Evolutionary conservation across 2,797 vertebrate genomes (phyloP).

Genomic region (Aphelocoma californica): DNA sequence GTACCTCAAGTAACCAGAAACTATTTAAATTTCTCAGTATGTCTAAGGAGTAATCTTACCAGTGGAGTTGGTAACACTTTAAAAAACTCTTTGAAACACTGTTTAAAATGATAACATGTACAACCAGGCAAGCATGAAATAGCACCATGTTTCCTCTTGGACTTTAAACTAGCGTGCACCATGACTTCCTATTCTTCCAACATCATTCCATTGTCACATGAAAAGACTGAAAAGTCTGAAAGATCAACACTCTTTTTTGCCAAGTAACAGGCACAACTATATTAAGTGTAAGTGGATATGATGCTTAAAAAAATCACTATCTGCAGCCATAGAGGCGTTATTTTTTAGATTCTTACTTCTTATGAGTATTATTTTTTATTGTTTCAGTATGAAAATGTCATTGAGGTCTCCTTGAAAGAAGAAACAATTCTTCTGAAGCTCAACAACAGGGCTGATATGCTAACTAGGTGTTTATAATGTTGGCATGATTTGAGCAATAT

Average conservation of each 20-base stretch:
- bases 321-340: fast-evolving
- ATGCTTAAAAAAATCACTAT: background rate
- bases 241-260: background rate
- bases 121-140: background rate
- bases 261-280: background rate
- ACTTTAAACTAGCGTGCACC: background rate
- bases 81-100: background rate
- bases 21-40: no score
- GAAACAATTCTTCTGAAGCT: background rate
- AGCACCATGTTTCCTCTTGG: background rate
- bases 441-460: background rate
- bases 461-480: conserved; percentile 17
- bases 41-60: background rate
- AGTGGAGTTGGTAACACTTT: background rate
- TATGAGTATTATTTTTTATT: background rate
- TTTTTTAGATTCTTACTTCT: background rate
- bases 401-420: background rate
- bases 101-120: background rate
- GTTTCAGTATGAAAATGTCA: background rate
- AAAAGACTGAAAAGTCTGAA: background rate
- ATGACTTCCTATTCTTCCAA: background rate
- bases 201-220: background rate
- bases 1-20: background rate
- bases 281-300: background rate
- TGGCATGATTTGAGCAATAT: conserved; percentile 16